Percentiles rank a stretch among this genome's conserved stretches.
phyloP scores from a whole-genome alignment of 2,113 vertebrate species.

The Galemys pyrenaicus region DNA sequence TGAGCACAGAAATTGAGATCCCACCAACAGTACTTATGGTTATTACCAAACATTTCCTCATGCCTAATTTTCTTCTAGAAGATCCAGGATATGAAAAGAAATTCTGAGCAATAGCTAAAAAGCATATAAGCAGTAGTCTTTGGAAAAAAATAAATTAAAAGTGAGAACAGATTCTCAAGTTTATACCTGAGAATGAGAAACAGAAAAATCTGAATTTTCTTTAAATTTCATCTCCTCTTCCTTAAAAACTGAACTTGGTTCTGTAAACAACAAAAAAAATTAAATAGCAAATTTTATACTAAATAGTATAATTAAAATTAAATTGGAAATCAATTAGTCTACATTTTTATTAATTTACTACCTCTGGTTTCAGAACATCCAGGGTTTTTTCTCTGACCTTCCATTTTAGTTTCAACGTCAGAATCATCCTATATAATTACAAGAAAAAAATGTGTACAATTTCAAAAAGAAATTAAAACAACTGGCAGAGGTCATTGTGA shows the following conservation, averaged over 20 bases:
- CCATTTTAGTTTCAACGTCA: conserved; percentile 61
- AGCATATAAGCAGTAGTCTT: conserved; percentile 22
- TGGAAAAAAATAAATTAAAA: conserved; percentile 25
- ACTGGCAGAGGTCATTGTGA: conserved; percentile 35
- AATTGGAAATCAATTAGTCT: conserved; percentile 45
- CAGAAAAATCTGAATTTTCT: conserved; percentile 11
- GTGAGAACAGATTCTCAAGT: background rate
- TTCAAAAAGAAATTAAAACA: conserved; percentile 57
- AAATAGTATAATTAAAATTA: background rate
- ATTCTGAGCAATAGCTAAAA: conserved; percentile 36
- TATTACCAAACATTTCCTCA: conserved; percentile 35
- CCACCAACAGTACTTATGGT: background rate
- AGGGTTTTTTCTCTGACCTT: conserved; percentile 30
- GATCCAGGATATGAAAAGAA: conserved; percentile 18
- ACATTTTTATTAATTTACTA: conserved; percentile 70
- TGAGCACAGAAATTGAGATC: conserved; percentile 50
- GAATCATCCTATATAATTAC: conserved; percentile 79
- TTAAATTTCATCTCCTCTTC: conserved; percentile 72
- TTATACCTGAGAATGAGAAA: conserved; percentile 83
- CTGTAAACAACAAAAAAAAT: conserved; percentile 68
- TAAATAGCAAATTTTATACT: background rate
- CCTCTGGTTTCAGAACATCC: conserved; percentile 75
- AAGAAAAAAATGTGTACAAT: conserved; percentile 15
- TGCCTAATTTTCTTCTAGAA: conserved; percentile 27
- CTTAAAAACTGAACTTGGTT: conserved; percentile 45